These are phyloP conservation scores for Lithophane ornitopus DNA, from an alignment of 2,888 invertebrate species.

Conservation along the genomic window DNA sequence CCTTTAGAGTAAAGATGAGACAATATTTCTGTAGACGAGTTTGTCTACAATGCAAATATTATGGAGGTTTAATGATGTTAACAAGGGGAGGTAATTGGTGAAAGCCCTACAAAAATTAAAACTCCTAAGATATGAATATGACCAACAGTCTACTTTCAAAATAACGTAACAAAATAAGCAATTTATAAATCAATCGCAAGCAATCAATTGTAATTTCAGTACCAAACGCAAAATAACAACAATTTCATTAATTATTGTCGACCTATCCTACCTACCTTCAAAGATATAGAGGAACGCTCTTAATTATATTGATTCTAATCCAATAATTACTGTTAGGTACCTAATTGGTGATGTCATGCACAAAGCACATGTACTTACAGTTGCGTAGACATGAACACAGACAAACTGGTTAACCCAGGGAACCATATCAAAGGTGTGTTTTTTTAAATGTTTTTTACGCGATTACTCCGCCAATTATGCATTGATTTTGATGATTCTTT, in stretches of 20 bases:
- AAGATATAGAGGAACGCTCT: neutral
- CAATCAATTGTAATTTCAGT: no score
- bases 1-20: neutral
- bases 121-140: neutral
- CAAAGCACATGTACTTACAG: conserved; percentile 1
- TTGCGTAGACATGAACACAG: neutral
- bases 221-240: no score
- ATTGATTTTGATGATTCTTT: no score
- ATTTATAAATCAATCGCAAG: neutral
- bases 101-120: no score
- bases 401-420: neutral
- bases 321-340: conserved; percentile 22
- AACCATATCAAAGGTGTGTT: no score
- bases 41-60: neutral
- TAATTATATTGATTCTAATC: conserved; percentile 2
- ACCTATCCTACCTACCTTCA: no score
- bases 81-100: neutral
- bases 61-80: neutral
- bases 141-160: no score
- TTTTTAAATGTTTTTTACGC: no score
- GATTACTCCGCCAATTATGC: no score
- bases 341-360: conserved; percentile 16
- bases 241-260: neutral
- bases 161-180: neutral
- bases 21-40: neutral